Evolutionary conservation across 2,888 invertebrate genomes (phyloP), one percentile per base, ranked within the genome.

Genomic region (Conus canariensis): DNA sequence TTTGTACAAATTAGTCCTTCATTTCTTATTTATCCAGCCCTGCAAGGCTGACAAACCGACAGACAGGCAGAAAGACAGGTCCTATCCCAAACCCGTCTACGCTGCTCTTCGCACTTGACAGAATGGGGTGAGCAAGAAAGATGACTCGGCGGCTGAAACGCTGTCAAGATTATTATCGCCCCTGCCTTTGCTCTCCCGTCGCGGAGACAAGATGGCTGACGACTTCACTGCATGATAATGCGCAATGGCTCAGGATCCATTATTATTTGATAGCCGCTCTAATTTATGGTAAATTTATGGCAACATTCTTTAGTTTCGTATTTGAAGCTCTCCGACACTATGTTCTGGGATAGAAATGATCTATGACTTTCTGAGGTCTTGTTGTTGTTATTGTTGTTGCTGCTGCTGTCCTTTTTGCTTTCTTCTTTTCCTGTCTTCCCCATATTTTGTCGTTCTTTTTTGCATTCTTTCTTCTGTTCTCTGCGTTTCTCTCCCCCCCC

Each of bases 191-290:
- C 77, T 77, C 77, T 77, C 12, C 2, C 77, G 22, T 12, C 16
- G 70, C 70, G 77, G 77, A 77, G 77, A 77, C 77, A 77, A 77
- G 77, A 25, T 77, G 77, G 77, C 77, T 25, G 77, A 9, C 77
- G 77, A 77, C 77, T 25, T 77, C 77, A 30, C 5, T 30, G 25
- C 77, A 77, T 25, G 9, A 77, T 30, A 8, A 25, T 77, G 12
- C 3, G 10, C 30, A 30, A 30, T 10, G 77, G 10, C 77, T 12
- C 77, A 22, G 25, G 10, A 77, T 77, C 77, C 77, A 30, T 77
- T 77, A 77, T 30, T 12, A 10, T 30, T 30, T 77, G 4, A 30
- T 77, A 19, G 30, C 12, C 16, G 9, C 30, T 30, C 30, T 77
- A 77, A 30, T 30, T 25, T 77, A 30, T 30, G 77, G 30, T 77